These are phyloP conservation scores for Ornithoptera priamus DNA, from an alignment of 2,888 invertebrate genomes.

Conservation along the genomic window DNA sequence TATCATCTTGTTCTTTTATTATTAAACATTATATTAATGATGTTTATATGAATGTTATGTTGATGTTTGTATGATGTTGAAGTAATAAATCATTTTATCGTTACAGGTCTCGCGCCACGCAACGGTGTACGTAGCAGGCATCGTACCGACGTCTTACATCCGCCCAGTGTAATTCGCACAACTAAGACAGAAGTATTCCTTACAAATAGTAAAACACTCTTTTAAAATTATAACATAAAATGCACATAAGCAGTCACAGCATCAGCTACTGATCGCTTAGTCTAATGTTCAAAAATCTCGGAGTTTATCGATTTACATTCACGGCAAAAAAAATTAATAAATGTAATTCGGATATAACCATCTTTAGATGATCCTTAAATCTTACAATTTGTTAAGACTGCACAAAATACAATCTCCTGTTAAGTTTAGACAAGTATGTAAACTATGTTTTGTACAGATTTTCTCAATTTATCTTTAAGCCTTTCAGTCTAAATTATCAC, in stretches of 20 bases:
- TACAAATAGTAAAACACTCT: neutral
- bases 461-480: neutral
- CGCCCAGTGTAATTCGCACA: conserved; percentile 52
- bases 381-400: conserved; percentile 1
- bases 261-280: conserved; percentile 2
- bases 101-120: conserved; percentile 64
- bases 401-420: conserved; percentile 2
- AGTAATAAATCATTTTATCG: conserved; percentile 30
- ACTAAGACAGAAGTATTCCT: conserved; percentile 25
- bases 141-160: conserved; percentile 46
- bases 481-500: neutral
- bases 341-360: neutral
- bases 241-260: conserved; percentile 23
- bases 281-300: neutral
- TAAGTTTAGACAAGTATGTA: neutral
- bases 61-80: too few species aligned
- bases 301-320: neutral
- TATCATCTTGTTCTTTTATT: neutral
- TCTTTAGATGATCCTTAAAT: neutral
- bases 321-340: neutral
- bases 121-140: conserved; percentile 70
- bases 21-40: neutral
- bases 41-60: neutral
- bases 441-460: neutral
- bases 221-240: conserved; percentile 1